phyloP scores from a whole-genome alignment of 2,797 vertebrate genomes.

The Heterohyrax brucei region DNA sequence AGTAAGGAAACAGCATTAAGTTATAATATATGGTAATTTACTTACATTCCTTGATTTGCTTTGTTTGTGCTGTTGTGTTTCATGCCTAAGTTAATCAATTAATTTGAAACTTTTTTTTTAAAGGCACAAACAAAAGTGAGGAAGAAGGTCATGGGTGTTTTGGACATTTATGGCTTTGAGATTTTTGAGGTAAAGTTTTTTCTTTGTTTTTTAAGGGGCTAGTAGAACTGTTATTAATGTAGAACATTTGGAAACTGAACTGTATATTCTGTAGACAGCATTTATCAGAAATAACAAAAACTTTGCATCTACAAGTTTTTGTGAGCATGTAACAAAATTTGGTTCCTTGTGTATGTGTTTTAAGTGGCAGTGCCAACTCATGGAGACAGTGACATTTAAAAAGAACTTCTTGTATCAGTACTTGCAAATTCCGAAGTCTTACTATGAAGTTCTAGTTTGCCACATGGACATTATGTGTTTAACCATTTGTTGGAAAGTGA shows the following conservation, averaged over 20 bases:
- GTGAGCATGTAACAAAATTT: background rate
- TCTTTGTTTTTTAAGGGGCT: background rate
- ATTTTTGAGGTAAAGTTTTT: slow-evolving; percentile 97
- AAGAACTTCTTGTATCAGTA: background rate
- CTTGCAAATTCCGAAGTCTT: background rate
- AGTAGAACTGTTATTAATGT: slow-evolving; percentile 28
- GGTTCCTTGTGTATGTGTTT: background rate
- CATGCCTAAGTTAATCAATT: slow-evolving; percentile 40
- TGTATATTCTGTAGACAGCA: background rate
- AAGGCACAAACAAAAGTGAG: slow-evolving; percentile 97
- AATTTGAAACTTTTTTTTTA: slow-evolving; percentile 67
- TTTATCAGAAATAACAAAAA: background rate
- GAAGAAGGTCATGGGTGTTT: slow-evolving; percentile 99
- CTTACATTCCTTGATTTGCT: background rate
- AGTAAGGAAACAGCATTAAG: background rate
- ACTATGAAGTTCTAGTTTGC: background rate
- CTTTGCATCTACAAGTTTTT: slow-evolving; percentile 41
- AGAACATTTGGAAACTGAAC: slow-evolving; percentile 14
- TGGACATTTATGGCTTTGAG: slow-evolving; percentile 99
- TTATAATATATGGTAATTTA: background rate
- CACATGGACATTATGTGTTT: background rate
- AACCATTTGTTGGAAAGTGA: background rate
- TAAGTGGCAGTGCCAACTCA: background rate
- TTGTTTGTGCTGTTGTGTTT: slow-evolving; percentile 57
- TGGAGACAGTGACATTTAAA: background rate